Percentiles rank a stretch among this genome's conserved stretches.
Evolutionary conservation across 2,113 vertebrate species (phyloP).

Genomic region (Cyanoderma ruficeps): DNA sequence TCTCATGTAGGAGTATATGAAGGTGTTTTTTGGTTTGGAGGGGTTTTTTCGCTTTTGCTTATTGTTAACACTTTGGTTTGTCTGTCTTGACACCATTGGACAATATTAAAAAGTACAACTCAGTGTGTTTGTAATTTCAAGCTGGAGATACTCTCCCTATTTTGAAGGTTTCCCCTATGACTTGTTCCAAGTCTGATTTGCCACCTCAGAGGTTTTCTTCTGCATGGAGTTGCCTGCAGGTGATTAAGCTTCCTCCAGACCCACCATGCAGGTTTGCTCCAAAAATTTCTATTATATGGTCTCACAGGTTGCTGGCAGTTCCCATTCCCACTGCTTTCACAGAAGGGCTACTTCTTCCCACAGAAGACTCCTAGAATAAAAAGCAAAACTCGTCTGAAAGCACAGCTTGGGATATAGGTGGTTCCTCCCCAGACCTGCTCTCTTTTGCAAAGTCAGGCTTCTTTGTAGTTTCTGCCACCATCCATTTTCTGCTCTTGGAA

Average conservation of each 20-base stretch:
- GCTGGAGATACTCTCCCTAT: background rate
- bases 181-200: background rate
- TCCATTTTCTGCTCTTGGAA: background rate
- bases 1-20: background rate
- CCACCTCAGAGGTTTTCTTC: background rate
- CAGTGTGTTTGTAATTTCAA: background rate
- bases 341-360: background rate
- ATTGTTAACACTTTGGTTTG: background rate
- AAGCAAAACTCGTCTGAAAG: background rate
- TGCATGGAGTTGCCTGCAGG: background rate
- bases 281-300: background rate
- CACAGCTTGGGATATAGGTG: background rate
- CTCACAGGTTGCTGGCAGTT: background rate
- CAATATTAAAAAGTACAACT: background rate
- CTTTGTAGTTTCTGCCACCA: background rate
- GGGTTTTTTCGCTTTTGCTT: background rate
- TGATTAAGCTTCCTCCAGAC: background rate
- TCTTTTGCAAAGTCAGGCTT: background rate
- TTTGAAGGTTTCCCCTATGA: background rate
- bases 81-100: background rate
- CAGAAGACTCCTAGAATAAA: background rate
- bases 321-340: background rate
- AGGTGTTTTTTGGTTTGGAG: background rate
- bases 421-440: background rate
- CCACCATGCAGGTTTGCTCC: background rate